phyloP scores from a whole-genome alignment of 2,113 vertebrate species.

The Otolemur garnettii region DNA sequence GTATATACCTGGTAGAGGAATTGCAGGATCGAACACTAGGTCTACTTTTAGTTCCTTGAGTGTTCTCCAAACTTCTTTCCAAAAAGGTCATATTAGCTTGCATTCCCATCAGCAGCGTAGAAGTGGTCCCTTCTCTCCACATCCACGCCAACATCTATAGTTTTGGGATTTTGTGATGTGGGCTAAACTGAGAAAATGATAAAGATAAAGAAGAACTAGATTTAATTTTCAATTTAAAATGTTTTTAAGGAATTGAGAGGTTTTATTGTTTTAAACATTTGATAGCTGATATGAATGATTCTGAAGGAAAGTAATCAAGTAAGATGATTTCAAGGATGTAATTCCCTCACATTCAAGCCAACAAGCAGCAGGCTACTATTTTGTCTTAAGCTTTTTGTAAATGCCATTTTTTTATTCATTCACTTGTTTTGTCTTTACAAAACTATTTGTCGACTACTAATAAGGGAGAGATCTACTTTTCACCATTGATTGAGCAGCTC shows the following conservation, averaged over 20 bases:
- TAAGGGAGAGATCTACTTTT: neutral
- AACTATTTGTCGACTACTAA: neutral
- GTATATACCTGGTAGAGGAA: no score
- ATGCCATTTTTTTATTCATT: neutral
- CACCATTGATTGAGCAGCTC: neutral
- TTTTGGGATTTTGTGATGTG: neutral
- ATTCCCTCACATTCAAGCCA: neutral
- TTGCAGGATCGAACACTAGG: no score
- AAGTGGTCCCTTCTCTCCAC: no score
- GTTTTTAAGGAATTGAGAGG: neutral
- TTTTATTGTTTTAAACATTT: conserved; percentile 12
- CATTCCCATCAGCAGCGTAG: no score
- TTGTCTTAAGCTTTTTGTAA: neutral
- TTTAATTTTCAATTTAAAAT: conserved; percentile 9
- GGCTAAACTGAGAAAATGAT: neutral
- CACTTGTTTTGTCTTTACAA: neutral
- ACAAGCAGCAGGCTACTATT: neutral
- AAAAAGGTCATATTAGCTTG: no score
- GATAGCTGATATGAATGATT: neutral
- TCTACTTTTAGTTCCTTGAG: no score
- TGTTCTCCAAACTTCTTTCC: no score
- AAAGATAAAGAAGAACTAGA: neutral
- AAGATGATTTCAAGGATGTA: neutral
- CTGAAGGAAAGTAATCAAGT: neutral
- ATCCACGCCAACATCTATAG: no score